Base-by-base conservation (phyloP, 2,113 vertebrate genomes). In the Pipa parva region DNA sequence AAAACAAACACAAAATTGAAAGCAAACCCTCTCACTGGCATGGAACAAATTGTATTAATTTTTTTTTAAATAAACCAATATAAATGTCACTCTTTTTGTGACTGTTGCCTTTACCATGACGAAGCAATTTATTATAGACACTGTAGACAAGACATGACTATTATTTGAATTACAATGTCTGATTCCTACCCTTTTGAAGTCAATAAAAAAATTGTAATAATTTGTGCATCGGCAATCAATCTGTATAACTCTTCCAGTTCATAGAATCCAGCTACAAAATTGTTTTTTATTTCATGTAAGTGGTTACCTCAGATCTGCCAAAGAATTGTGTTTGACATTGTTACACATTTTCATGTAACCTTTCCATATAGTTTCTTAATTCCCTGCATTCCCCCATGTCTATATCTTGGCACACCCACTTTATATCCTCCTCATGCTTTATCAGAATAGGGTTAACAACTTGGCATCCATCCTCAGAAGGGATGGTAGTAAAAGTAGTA, bases 391-490 rank as follows among this genome's bases (percentile, higher is more conserved):
- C 87, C 15, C 84, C 87, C 3, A 84, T 82, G 70, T 83, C 83
- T 84, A 90, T 89, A 3, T 87, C 84, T 76, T 90, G 92, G 71
- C 93, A 92, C 33, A 92, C 94, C 95, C 95, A 95, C 75, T 92
- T 88, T 62, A 91, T 86, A 61, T 91, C 88, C 1, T 89, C 86
- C 68, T 91, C 90, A 0, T 87, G 85, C 20, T 88, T 81, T 57
- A 80, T 79, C 27, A 81, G 50, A 10, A 80, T 28, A 5, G 89
- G 64, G 68, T 81, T 84, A 66, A 86, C 80, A 0, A 86, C 51
- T 0, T 83, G 81, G 50, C 81, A 82, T 7, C 88, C 85, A 1
- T 86, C 86, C 0, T 92, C 93, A 0, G 85, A 68, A 8, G 91
- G 72, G 49, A 84, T 71, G 63, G 85, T 85, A n/a, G 91, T 88